Evolutionary conservation across 1,140 invertebrate species (phyloP).

Genomic region (Asbolus verrucosus): DNA sequence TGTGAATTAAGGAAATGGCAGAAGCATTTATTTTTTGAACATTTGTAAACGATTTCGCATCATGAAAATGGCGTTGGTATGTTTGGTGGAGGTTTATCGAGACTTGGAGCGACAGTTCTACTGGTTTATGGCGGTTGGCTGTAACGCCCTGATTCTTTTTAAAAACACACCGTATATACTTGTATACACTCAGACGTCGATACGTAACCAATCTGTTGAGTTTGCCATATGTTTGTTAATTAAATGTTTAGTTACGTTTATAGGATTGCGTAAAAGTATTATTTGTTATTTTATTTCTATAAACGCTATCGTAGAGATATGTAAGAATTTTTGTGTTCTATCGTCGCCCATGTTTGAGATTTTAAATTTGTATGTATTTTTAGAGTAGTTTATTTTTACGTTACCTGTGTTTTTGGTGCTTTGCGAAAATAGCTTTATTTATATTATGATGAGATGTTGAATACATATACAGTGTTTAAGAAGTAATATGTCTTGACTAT

Average conservation of each 20-base stretch:
- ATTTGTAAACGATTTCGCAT: conserved; percentile 1
- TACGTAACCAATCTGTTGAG: neutral
- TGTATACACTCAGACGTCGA: no score
- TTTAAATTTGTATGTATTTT: conserved; percentile 32
- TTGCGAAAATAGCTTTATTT: conserved; percentile 47
- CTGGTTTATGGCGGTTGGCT: neutral
- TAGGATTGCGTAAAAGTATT: neutral
- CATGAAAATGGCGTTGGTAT: conserved; percentile 2
- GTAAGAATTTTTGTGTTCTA: conserved; percentile 6
- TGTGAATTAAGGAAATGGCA: neutral
- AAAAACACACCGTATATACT: no score
- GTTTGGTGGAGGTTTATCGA: neutral
- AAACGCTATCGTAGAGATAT: neutral
- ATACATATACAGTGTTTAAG: conserved; percentile 18
- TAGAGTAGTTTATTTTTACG: conserved; percentile 38
- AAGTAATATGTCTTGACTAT: conserved; percentile 11
- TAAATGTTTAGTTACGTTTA: conserved; percentile 1
- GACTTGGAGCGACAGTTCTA: conserved; percentile 5
- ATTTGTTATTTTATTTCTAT: conserved; percentile 23
- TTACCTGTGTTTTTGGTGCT: conserved; percentile 45
- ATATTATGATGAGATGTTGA: conserved; percentile 34
- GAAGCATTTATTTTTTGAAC: conserved; percentile 41
- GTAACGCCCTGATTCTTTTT: neutral
- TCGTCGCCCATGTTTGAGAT: conserved; percentile 5
- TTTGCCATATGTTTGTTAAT: conserved; percentile 17